Evolutionary conservation across 2,797 vertebrate genomes (phyloP).

Genomic region (Paramormyrops hopkinsi): DNA sequence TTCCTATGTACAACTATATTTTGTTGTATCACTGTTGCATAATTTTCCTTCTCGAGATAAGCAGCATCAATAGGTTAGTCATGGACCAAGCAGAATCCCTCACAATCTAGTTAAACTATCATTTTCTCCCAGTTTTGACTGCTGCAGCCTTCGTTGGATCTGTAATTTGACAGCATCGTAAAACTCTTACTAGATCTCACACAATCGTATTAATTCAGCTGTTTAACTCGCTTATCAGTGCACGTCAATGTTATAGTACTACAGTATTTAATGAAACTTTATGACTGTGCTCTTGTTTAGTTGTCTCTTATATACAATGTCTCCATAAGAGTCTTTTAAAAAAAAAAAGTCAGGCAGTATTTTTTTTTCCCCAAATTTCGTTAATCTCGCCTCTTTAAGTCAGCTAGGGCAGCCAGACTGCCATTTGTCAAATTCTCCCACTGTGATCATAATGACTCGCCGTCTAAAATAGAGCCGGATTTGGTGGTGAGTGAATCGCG

Average conservation of each 20-base stretch:
- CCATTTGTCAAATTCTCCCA: background rate
- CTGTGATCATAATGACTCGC: background rate
- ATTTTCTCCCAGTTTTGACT: background rate
- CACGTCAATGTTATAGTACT: background rate
- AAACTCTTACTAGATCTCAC: background rate
- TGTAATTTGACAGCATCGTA: background rate
- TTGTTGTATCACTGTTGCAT: background rate
- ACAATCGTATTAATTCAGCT: background rate
- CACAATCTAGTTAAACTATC: background rate
- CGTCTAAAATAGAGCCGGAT: background rate
- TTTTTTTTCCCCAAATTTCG: background rate
- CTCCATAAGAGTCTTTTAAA: background rate
- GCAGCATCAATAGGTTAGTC: background rate
- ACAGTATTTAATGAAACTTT: background rate
- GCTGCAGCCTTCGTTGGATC: background rate
- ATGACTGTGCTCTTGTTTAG: background rate
- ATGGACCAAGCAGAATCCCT: background rate
- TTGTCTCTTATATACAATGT: background rate
- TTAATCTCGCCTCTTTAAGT: background rate
- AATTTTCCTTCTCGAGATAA: background rate
- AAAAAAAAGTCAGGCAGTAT: background rate
- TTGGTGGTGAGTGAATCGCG: background rate
- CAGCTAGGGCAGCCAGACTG: background rate
- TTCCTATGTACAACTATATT: background rate
- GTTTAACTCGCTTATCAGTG: background rate